Base-by-base conservation (phyloP, 2,113 vertebrate species). In the Mustela nigripes region DNA sequence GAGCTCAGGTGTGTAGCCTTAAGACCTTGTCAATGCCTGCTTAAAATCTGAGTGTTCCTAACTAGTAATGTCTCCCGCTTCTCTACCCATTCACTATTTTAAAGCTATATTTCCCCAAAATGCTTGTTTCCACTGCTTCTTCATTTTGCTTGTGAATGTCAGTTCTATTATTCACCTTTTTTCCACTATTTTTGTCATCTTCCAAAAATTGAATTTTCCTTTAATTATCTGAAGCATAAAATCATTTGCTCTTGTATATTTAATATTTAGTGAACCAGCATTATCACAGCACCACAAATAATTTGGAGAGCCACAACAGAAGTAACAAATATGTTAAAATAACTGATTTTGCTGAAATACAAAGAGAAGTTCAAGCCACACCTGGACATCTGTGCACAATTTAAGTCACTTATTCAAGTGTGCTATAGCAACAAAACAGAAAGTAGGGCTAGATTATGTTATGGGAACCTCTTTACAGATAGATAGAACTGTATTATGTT, bases 171-270 rank as follows among this genome's bases (percentile, higher is more conserved):
- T 76, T 95, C 48, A 45, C 88, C 56, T 95, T 28, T 81, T 11
- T 86, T 42, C 39, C 26, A 74, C 50, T 22, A 80, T 60, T 82
- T 74, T 79, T 93, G 45, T 89, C 88, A 82, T 93, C 79, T 76
- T 88, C 65, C 33, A 65, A 92, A 97, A 96, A 63, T 36, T 84
- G 71, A 94, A 96, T 94, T 95, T 97, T 88, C 60, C 63, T 78
- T 86, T 94, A 96, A 95, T 94, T 60, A 94, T 14, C 71, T 92
- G 71, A 92, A 81, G 76, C 92, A 86, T 96, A 95, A 97, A 97
- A 96, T 71, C 80, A 36, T 73, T 87, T 95, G 42, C 24, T 95
- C 56, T 91, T 56, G 62, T 31, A 73, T 88, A 82, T 88, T 92
- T 97, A 95, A 78, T 95, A 95, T 84, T 95, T 67, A 94, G 63